Percentiles rank a stretch among this genome's conserved stretches.
Conservation (phyloP, 2,113 vertebrate genomes). For the Zingel zingel region DNA sequence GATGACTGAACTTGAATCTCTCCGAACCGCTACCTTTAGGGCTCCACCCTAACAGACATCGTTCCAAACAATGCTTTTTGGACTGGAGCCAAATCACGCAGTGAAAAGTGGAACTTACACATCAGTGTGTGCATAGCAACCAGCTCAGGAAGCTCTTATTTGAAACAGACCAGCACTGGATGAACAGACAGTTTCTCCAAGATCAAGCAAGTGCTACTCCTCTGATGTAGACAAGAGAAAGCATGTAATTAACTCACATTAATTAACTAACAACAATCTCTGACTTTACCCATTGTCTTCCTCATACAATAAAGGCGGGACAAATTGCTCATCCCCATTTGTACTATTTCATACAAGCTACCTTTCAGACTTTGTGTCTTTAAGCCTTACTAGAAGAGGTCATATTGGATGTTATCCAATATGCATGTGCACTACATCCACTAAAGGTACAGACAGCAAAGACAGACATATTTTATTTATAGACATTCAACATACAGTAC, state of each 20-base stretch:
- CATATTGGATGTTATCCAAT: not conserved
- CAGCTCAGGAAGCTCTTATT: not conserved
- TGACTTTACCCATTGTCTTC: not conserved
- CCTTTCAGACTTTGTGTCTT: not conserved
- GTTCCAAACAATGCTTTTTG: constrained; percentile 46
- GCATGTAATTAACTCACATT: not conserved
- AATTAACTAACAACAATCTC: not conserved
- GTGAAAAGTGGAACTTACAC: constrained; percentile 18
- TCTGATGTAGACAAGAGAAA: constrained; percentile 11
- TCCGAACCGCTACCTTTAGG: constrained; percentile 34
- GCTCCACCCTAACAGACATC: constrained; percentile 50
- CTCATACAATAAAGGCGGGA: not conserved
- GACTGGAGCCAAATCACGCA: constrained; percentile 34
- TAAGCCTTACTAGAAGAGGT: not conserved
- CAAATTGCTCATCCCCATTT: not conserved
- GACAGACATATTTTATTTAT: constrained; percentile 20
- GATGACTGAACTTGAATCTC: constrained; percentile 58
- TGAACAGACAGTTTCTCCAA: not conserved
- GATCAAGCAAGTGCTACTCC: not conserved
- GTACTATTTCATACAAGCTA: not conserved
- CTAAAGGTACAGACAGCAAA: not conserved
- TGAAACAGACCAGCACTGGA: constrained; percentile 4
- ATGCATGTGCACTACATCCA: not conserved
- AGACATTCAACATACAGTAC: not conserved
- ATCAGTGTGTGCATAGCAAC: constrained; percentile 4